Conservation (phyloP, 2,113 vertebrate genomes). For the Podarcis raffonei region DNA sequence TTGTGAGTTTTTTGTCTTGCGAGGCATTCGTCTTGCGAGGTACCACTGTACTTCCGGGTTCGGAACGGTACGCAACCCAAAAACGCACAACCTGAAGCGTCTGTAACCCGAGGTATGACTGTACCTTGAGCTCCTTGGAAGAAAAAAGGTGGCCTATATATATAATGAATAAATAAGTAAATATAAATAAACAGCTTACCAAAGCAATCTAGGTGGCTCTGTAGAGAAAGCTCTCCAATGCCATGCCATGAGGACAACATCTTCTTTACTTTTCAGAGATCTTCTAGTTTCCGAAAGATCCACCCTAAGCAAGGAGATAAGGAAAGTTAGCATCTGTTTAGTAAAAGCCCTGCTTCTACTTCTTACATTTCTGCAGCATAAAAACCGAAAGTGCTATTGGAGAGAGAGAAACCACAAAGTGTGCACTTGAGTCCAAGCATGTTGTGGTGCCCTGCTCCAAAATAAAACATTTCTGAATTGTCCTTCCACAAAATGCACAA, state of each 20-base stretch:
- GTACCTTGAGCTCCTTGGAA: background rate
- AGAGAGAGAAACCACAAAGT: too few species aligned
- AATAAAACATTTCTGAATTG: background rate
- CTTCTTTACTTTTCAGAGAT: constrained; percentile 10
- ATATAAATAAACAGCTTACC: constrained; percentile 9
- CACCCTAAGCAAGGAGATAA: constrained; percentile 13
- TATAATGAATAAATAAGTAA: too few species aligned
- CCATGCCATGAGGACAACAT: constrained; percentile 18
- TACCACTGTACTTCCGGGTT: too few species aligned
- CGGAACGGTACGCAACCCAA: too few species aligned
- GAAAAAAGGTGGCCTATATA: too few species aligned
- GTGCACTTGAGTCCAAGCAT: too few species aligned
- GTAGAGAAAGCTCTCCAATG: background rate
- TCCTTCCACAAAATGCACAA: background rate
- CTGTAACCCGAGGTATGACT: too few species aligned
- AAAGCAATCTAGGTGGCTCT: background rate
- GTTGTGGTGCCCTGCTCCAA: too few species aligned
- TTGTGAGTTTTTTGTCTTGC: too few species aligned
- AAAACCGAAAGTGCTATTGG: background rate
- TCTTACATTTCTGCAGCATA: background rate
- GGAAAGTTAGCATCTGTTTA: background rate
- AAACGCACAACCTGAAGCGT: too few species aligned
- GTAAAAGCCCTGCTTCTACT: background rate
- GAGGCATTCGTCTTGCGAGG: too few species aligned
- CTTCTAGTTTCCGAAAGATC: constrained; percentile 11